Evolutionary conservation across 2,888 invertebrate genomes (phyloP), one percentile per base, ranked within the genome.

Genomic region (Nineta flava): DNA sequence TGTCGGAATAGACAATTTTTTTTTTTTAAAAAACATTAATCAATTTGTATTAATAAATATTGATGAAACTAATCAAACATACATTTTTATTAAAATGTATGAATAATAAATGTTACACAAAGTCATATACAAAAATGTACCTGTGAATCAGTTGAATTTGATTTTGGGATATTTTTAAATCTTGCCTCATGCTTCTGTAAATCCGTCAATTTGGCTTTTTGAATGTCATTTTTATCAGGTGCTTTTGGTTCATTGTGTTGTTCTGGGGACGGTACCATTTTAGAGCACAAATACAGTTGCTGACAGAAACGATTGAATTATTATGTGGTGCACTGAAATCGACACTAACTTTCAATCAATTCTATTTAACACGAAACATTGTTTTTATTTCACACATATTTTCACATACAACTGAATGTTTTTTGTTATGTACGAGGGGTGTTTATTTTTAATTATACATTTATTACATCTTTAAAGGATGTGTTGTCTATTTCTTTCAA

Each of bases 191-290:
- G 65, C 58, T 65, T 61, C 60, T 65, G 65, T 58, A 68, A 66
- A 57, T 72, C 72, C 57, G 65, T 65, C 56, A 65, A 59, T 59
- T 65, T 67, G 57, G 67, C 68, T 58, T 69, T 64, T 50, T 70
- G 65, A 62, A 74, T 74, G 58, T 75, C 63, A 55, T 55, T 62
- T 77, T 81, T 81, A 70, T 82, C 81, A 60, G 81, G 81, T 64
- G 81, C 80, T 71, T 82, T 81, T 56, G 81, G 79, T 74, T 81
- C 78, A 72, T 76, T 78, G 71, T 79, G 80, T 72, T 81, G 77
- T 69, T 81, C 79, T 70, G 82, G 82, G 69, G 80, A 79, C 73
- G 82, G 81, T 75, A 81, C 81, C 83, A 83, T 83, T 73, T 78
- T 79, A 26, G 26, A 73, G 69, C 51, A 26, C 26, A 50, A 52